A percentile compares a stretch with the other conserved stretches of the same genome.
These are phyloP conservation scores for Hypomesus transpacificus DNA, from an alignment of 2,113 vertebrate genomes.

Conservation along the genomic window DNA sequence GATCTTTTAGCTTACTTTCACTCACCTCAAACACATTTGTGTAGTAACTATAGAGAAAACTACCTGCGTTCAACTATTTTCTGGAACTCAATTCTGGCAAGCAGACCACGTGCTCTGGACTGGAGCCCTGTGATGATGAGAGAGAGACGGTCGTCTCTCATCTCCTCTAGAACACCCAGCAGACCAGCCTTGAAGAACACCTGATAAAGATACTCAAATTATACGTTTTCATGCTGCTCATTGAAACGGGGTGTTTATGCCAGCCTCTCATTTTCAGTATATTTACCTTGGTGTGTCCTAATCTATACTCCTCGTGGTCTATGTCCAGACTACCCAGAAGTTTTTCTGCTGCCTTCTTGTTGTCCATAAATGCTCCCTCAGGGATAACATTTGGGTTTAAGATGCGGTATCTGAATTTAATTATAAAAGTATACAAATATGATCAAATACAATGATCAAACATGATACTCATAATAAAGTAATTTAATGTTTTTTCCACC, in stretches of 20 bases:
- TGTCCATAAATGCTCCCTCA: constrained; percentile 65
- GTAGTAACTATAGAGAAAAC: no score
- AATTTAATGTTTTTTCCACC: constrained; percentile 40
- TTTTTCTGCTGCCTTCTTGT: constrained; percentile 60
- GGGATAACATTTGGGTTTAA: constrained; percentile 59
- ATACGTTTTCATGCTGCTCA: background rate
- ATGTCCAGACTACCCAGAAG: constrained; percentile 59
- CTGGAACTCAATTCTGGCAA: constrained; percentile 82
- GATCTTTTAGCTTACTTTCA: no score
- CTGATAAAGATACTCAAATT: constrained; percentile 6
- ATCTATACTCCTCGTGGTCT: constrained; percentile 59
- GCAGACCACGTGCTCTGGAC: constrained; percentile 74
- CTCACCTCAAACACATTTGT: no score
- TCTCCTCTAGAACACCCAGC: constrained; percentile 71
- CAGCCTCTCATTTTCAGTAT: background rate
- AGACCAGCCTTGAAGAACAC: constrained; percentile 63
- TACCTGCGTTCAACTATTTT: constrained; percentile 77
- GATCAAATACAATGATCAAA: no score
- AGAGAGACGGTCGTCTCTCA: constrained; percentile 77
- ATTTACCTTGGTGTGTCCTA: constrained; percentile 61
- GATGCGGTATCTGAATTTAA: constrained; percentile 51
- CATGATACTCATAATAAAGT: no score
- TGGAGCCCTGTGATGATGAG: constrained; percentile 81
- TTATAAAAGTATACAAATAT: background rate
- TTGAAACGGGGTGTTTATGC: background rate